Base-by-base conservation (phyloP, 1,140 invertebrate genomes). In the Andrena cerasifolii region DNA sequence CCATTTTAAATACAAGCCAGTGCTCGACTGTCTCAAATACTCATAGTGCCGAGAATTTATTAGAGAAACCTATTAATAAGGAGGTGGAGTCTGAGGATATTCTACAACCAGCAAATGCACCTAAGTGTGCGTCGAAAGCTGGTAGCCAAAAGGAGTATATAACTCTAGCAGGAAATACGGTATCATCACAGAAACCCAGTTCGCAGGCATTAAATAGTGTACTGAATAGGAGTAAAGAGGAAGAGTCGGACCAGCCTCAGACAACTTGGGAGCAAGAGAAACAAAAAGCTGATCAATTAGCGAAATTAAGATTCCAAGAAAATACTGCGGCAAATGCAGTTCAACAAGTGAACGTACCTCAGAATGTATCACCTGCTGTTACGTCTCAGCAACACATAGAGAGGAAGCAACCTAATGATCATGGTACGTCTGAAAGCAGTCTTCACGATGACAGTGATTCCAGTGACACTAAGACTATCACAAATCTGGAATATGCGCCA, bases 181-280 rank as follows among this genome's bases (percentile, higher is more conserved):
- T 51, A 33, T 14, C 54, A 62, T 16, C 67, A 16, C 28, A 67
- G 10, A 63, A 77, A 70, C 7, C 73, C 14, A 82, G 21, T 67
- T 72, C 73, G 14, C 75, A 63, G 56, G 5, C 68, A 21, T 53
- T 83, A 40, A 82, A 77, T 3, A 73, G 40, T 40, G 54, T 83
- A 12, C 1, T 79, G 26, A 83, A 61, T 49, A 84, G 3, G 28
- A 73, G 33, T 8, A n/a, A 14, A 7, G 82, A 14, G 5, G 82
- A 84, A 26, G 61, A 63, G 10, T 24, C 58, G 5, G 85, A 89
- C 18, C 89, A 91, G 62, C 76, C 77, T 3, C 89, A 92, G 59
- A 92, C 91, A 0, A 91, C 90, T 2, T 91, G 91, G 91, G 91
- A 92, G 68, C 88, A 91, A 40, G 90, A 92, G 33, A 92, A 92